phyloP scores from a whole-genome alignment of 2,113 vertebrate species.

The Scytalopus superciliaris region DNA sequence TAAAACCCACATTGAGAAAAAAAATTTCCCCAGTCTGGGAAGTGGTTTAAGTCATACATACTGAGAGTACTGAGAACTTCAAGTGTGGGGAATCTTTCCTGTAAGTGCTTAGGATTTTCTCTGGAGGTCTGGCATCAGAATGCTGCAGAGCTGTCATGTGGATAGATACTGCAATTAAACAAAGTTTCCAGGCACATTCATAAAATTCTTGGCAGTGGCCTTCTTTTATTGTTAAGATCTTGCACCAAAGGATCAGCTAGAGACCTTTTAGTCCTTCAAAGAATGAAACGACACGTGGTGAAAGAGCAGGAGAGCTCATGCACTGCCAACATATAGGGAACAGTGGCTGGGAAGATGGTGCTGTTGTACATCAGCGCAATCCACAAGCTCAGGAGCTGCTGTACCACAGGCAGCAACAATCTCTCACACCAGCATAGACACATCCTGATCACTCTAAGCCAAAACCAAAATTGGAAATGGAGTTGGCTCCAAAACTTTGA shows the following conservation, averaged over 20 bases:
- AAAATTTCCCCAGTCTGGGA: background rate
- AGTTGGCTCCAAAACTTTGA: background rate
- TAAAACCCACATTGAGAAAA: background rate
- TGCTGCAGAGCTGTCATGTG: background rate
- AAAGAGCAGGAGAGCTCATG: background rate
- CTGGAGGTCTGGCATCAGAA: constrained; percentile 10
- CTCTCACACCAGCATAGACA: background rate
- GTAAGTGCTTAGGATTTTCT: constrained; percentile 26
- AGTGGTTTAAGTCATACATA: background rate
- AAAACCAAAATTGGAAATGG: background rate
- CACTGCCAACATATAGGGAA: background rate
- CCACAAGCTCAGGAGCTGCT: background rate
- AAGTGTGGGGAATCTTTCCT: constrained; percentile 12
- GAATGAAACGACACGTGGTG: background rate
- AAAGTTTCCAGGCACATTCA: constrained; percentile 20
- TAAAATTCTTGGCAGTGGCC: constrained; percentile 19
- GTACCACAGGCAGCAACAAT: background rate
- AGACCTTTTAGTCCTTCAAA: background rate
- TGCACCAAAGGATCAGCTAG: background rate
- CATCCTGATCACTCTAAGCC: background rate
- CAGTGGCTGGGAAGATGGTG: background rate
- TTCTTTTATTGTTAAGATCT: background rate
- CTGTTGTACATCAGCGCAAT: background rate
- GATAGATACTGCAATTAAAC: constrained; percentile 8
- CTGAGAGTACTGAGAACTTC: background rate